Base-by-base conservation (phyloP, 1,140 invertebrate species). In the Psix sp. region DNA sequence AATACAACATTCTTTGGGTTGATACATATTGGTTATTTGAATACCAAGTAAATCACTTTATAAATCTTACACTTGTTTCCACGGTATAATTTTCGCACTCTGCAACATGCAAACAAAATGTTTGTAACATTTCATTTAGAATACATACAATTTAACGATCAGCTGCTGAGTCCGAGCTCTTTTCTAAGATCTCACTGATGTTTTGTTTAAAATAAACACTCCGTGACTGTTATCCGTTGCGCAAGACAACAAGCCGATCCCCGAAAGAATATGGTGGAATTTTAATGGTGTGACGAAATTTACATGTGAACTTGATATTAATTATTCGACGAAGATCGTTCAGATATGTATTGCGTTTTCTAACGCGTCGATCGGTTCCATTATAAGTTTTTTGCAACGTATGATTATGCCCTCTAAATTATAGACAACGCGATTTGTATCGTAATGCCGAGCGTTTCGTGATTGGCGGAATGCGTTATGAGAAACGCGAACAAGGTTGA, bases 321-420 rank as follows among this genome's bases (percentile, higher is more conserved):
- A 70, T 70, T 3, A 40, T 70, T 46, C 52, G 54, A 70, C 40
- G 51, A 70, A 59, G 13, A 38, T 46, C 45, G 56, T 51, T 45
- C 26, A 52, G 66, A 70, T 70, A 70, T 60, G 66, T 70, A 70
- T 70, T 48, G 49, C 56, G 42, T 48, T 70, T 57, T 62, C 52
- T 70, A 46, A 70, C 39, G 66, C 66, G 24, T 60, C 56, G 56
- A 54, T 60, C 48, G 52, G 56, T 60, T 70, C 49, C 66, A 70
- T 70, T 70, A 70, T 70, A 48, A 48, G 45, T 46, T 62, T 70
- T 70, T 54, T 54, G 48, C 48, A 70, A 70, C 66, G 29, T 70
- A 54, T 70, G 66, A 71, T 71, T 71, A 71, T 62, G 49, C 56
- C 36, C 66, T 29, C 51, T 71, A 71, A 71, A 71, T 71, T 71